phyloP scores from a whole-genome alignment of 2,113 vertebrate genomes.

The Eulemur rufifrons region DNA sequence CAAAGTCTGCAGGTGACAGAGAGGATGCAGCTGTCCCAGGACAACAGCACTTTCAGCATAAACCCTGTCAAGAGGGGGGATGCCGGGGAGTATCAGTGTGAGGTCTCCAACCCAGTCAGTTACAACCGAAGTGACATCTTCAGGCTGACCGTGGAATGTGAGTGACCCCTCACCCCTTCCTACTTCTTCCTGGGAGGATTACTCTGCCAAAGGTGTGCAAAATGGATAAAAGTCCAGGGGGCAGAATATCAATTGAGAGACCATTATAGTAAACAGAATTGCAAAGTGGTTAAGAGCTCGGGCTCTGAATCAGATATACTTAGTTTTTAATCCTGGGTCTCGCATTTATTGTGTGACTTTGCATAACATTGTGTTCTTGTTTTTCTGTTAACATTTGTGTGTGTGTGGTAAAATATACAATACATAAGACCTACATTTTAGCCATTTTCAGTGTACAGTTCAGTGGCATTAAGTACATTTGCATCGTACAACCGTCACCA shows the following conservation, averaged over 20 bases:
- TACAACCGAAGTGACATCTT: rapidly evolving
- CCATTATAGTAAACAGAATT: background rate
- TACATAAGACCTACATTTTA: background rate
- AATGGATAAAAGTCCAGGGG: background rate
- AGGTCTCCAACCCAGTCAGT: background rate
- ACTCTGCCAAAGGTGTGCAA: background rate
- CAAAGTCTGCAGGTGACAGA: background rate
- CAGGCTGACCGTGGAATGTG: background rate
- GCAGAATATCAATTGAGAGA: background rate
- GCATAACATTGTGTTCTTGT: background rate
- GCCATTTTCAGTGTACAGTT: background rate
- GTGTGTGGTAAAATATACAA: background rate
- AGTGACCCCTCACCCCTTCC: background rate
- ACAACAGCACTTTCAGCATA: background rate
- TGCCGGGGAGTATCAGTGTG: background rate
- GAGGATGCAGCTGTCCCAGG: background rate
- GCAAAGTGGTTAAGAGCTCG: background rate
- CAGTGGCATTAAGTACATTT: background rate
- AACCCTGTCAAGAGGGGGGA: background rate
- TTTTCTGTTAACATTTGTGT: background rate
- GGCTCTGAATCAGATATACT: background rate
- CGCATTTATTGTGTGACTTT: background rate
- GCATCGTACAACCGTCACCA: too few species aligned
- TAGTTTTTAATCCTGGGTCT: background rate
- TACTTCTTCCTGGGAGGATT: background rate